These are phyloP conservation scores for Dasysyrphus tricinctus DNA, from an alignment of 2,888 invertebrate genomes.

Conservation along the genomic window DNA sequence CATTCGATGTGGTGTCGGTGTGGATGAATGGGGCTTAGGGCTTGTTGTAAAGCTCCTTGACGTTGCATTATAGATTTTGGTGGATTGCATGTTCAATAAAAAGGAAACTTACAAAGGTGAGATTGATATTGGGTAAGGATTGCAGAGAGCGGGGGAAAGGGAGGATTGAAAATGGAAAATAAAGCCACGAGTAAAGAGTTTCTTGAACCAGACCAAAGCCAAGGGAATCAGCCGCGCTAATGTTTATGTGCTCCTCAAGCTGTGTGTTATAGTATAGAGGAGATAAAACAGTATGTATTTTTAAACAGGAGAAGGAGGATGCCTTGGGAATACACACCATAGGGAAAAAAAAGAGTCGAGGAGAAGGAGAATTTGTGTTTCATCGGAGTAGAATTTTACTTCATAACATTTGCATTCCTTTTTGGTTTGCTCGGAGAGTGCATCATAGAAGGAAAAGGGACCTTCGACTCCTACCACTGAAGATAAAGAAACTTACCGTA, in stretches of 20 bases:
- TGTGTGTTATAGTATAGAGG: slow-evolving; percentile 34
- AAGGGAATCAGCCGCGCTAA: slow-evolving; percentile 51
- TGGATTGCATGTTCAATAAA: slow-evolving; percentile 69
- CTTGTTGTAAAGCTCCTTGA: slow-evolving; percentile 68
- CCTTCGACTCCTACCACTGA: neutral
- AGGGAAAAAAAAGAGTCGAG: neutral
- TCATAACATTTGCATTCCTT: slow-evolving; percentile 73
- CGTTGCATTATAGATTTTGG: slow-evolving; percentile 70
- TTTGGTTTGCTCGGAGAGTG: slow-evolving; percentile 25
- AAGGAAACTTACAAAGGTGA: slow-evolving; percentile 49
- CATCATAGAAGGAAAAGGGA: neutral
- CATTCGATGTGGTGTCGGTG: slow-evolving; percentile 24
- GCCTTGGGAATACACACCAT: neutral
- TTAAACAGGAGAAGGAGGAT: slow-evolving; percentile 25
- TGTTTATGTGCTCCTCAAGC: slow-evolving; percentile 45
- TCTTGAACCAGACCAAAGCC: slow-evolving; percentile 58
- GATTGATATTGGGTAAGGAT: slow-evolving; percentile 9
- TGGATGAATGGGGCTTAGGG: slow-evolving; percentile 58
- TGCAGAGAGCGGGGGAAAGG: neutral
- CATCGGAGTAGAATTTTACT: slow-evolving; percentile 55
- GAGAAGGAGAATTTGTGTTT: slow-evolving; percentile 45
- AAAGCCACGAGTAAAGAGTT: slow-evolving; percentile 66
- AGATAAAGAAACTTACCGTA: slow-evolving; percentile 88
- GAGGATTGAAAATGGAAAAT: slow-evolving; percentile 65
- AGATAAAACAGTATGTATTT: slow-evolving; percentile 61